These are phyloP conservation scores for Cryptus armator DNA, from an alignment of 2,888 invertebrate genomes.

Conservation along the genomic window DNA sequence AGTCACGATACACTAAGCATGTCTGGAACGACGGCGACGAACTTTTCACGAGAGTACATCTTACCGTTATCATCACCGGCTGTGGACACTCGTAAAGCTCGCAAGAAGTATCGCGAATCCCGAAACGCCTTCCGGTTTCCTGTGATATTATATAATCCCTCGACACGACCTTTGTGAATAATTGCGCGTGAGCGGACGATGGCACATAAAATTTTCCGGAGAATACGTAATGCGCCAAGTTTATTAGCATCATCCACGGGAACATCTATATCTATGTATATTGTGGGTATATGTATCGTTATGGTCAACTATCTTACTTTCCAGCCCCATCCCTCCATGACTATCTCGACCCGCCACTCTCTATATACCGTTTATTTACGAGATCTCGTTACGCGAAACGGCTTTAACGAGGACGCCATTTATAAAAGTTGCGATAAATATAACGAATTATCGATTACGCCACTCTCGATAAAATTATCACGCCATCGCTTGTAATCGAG, in stretches of 20 bases:
- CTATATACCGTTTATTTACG: slow-evolving; percentile 48
- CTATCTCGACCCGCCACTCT: not conserved
- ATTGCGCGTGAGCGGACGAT: slow-evolving; percentile 50
- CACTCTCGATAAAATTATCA: not conserved
- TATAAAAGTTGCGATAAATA: slow-evolving; percentile 33
- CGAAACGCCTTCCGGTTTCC: slow-evolving; percentile 44
- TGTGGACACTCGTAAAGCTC: slow-evolving; percentile 45
- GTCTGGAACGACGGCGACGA: slow-evolving; percentile 24
- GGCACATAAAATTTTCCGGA: slow-evolving; percentile 59
- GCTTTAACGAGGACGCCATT: slow-evolving; percentile 54
- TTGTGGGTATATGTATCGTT: slow-evolving; percentile 40
- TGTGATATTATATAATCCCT: not conserved
- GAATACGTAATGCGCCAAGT: slow-evolving; percentile 68
- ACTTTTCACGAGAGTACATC: slow-evolving; percentile 2
- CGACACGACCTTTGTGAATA: slow-evolving; percentile 53
- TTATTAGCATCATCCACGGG: slow-evolving; percentile 58
- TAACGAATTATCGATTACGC: slow-evolving; percentile 39
- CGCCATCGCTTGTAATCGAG: not conserved
- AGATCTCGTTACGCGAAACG: slow-evolving; percentile 50
- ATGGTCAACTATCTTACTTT: slow-evolving; percentile 35
- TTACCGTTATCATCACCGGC: not conserved
- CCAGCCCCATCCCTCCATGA: not conserved
- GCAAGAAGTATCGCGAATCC: slow-evolving; percentile 22
- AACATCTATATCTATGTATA: slow-evolving; percentile 14
- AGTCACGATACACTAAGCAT: not conserved